Base-by-base conservation (phyloP, 2,888 invertebrate species). In the Ganaspis brasiliensis region DNA sequence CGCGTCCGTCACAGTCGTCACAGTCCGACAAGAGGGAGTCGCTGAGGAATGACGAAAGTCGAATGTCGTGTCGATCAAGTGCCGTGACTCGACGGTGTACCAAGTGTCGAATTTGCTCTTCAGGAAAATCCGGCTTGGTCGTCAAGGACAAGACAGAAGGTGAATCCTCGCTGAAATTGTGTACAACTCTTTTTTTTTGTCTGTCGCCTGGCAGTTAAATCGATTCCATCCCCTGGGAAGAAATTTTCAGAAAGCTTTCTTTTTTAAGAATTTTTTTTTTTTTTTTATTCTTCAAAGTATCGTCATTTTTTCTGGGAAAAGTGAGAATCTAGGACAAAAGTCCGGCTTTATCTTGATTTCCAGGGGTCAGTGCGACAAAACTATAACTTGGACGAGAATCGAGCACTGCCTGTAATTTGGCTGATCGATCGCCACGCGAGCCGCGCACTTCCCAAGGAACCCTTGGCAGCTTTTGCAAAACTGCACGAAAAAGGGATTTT, bases 341-440 rank as follows among this genome's bases (percentile, higher is more conserved):
- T 37, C 16, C 6, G 52, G 19, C 19, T 52, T 19, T 19, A 63
- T 63, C 40, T 14, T 63, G 21, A 26, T 45, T 67, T 67, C 21
- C 19, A 21, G 24, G 63, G 63, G 45, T 21, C 24, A 67, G 40
- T 9, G 2, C 45, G 21, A 67, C 63, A 40, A 67, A 24, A 40
- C 40, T 45, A 45, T 21, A 67, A 67, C 67, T 45, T 45, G 24
- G 45, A 26, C 16, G 26, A 45, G n/a, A 67, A 45, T 67, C 40
- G 45, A 45, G 67, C 40, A 67, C 45, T 24, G 67, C 45, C 67
- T 21, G 67, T 67, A 67, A 67, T 67, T 67, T 24, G 67, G 67
- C 67, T 67, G 67, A 67, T 67, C 67, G 67, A 67, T 67, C 67
- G 67, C 45, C 40, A 67, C 67, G 21, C 45, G 67, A 67, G 45